Percentiles rank a stretch among this genome's conserved stretches.
These are phyloP conservation scores for Pagetopsis macropterus DNA, from an alignment of 2,797 vertebrate species.

Conservation along the genomic window DNA sequence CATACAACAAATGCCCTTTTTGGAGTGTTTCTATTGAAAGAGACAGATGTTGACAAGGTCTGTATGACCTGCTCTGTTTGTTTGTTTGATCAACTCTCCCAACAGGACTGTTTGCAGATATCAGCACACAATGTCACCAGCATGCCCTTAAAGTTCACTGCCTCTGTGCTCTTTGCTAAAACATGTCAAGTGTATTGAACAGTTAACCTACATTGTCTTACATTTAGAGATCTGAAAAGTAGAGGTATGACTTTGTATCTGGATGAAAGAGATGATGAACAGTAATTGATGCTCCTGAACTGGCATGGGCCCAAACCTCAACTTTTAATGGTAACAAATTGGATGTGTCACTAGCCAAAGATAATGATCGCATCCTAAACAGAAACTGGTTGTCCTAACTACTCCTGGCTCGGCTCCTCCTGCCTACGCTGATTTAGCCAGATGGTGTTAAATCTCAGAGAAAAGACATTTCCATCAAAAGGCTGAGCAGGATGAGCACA, in stretches of 20 bases:
- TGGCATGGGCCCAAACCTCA: slow-evolving; percentile 4
- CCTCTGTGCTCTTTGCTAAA: slow-evolving; percentile 23
- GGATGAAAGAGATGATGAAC: slow-evolving; percentile 20
- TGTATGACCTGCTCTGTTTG: slow-evolving; percentile 67
- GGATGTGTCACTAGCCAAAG: slow-evolving; percentile 50
- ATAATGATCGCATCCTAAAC: slow-evolving; percentile 60
- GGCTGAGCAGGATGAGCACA: slow-evolving; percentile 60
- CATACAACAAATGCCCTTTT: slow-evolving; percentile 40
- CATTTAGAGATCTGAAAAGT: not conserved
- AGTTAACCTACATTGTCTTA: not conserved
- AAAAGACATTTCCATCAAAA: slow-evolving; percentile 66
- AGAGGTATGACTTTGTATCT: not conserved
- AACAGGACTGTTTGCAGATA: slow-evolving; percentile 64
- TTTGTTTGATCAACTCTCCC: slow-evolving; percentile 63
- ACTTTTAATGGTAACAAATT: slow-evolving; percentile 51
- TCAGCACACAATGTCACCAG: slow-evolving; percentile 55
- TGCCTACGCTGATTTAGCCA: slow-evolving; percentile 63
- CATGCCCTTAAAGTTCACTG: slow-evolving; percentile 52
- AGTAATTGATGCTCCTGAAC: slow-evolving; percentile 21
- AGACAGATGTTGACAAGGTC: slow-evolving; percentile 62
- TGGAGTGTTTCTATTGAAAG: slow-evolving; percentile 17
- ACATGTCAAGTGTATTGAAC: not conserved
- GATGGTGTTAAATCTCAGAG: slow-evolving; percentile 66
- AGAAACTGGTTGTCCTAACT: slow-evolving; percentile 60
- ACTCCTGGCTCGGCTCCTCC: slow-evolving; percentile 44